These are phyloP conservation scores for Hesperia comma DNA, from an alignment of 2,888 invertebrate species.

Conservation along the genomic window DNA sequence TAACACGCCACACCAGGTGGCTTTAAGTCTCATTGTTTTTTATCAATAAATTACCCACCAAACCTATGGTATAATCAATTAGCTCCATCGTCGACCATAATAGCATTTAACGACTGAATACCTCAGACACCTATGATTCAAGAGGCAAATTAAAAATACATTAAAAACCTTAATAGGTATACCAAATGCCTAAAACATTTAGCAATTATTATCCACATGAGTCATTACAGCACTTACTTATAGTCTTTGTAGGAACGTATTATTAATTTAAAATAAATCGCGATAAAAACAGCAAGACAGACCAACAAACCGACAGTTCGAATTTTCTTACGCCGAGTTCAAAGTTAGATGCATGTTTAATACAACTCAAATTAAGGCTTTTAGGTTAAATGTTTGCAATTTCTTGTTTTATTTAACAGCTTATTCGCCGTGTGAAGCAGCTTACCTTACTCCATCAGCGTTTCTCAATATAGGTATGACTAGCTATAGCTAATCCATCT, in stretches of 20 bases:
- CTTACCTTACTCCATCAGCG: too few relatives aligned
- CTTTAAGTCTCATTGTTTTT: not conserved
- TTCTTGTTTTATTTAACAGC: not conserved
- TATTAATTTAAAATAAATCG: not conserved
- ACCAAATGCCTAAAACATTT: constrained; percentile 13
- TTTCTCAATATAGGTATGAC: too few relatives aligned
- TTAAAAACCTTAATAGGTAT: constrained; percentile 23
- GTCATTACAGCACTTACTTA: constrained; percentile 16
- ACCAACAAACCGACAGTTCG: not conserved
- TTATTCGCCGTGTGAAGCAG: not conserved
- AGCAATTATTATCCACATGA: constrained; percentile 23
- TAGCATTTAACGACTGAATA: constrained; percentile 5
- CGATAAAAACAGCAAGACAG: not conserved
- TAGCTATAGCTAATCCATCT: too few relatives aligned
- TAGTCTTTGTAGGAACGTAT: not conserved
- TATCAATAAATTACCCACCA: not conserved
- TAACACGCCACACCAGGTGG: too few relatives aligned
- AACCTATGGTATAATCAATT: constrained; percentile 6
- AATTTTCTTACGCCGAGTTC: too few relatives aligned
- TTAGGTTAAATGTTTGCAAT: not conserved
- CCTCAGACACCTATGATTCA: constrained; percentile 8
- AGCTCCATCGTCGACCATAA: constrained; percentile 15
- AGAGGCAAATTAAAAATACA: constrained; percentile 28
- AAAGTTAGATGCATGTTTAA: too few relatives aligned
- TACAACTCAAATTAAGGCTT: not conserved